These are phyloP conservation scores for Nomada ruficornis DNA, from an alignment of 2,888 invertebrate genomes.

Conservation along the genomic window DNA sequence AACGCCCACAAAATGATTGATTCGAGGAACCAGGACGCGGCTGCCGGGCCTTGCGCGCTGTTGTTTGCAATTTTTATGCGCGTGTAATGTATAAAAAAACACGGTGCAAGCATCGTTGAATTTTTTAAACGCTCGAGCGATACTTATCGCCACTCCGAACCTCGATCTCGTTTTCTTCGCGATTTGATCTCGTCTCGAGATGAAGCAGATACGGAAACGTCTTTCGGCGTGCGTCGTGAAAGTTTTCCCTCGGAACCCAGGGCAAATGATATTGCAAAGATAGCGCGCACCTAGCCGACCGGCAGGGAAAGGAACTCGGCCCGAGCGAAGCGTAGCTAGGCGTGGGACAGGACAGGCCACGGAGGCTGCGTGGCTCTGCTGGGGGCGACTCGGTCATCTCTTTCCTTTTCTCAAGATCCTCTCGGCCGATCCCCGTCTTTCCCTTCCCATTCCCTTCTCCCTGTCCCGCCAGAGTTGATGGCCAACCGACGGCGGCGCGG, in stretches of 20 bases:
- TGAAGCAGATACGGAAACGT: no score
- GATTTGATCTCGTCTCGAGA: no score
- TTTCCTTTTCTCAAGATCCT: slow-evolving; percentile 47
- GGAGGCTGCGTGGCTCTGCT: slow-evolving; percentile 83
- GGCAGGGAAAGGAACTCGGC: slow-evolving; percentile 72
- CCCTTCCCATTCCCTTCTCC: slow-evolving; percentile 35
- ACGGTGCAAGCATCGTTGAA: no score
- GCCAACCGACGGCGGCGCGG: not conserved
- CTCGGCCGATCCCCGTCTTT: slow-evolving; percentile 36
- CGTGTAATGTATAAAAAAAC: no score
- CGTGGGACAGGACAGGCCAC: slow-evolving; percentile 78
- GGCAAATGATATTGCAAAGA: no score
- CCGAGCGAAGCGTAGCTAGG: slow-evolving; percentile 75
- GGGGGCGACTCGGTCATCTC: slow-evolving; percentile 81
- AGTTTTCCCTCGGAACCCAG: no score
- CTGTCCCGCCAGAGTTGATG: slow-evolving; percentile 11
- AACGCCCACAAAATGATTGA: slow-evolving; percentile 48
- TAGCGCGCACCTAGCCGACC: no score
- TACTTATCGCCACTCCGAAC: no score
- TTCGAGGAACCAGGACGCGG: slow-evolving; percentile 26
- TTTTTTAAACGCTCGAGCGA: no score
- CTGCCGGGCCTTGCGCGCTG: not conserved
- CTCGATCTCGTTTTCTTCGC: no score
- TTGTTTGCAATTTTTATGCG: not conserved
- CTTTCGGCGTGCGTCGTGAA: no score